Evolutionary conservation across 2,797 vertebrate genomes (phyloP).

Genomic region (Karalla daura): DNA sequence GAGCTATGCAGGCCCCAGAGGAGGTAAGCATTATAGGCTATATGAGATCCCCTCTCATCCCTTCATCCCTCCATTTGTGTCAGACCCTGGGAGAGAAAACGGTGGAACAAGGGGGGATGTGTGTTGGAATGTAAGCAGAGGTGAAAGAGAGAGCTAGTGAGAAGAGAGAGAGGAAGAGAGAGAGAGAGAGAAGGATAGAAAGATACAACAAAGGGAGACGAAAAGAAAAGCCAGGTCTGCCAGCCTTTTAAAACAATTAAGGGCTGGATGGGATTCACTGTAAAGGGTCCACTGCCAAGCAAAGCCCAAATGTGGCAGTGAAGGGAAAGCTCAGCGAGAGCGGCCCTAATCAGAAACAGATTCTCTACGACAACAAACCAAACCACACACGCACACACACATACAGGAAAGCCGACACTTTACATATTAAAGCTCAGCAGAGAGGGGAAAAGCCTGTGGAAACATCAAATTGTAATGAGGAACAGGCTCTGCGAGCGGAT

Average conservation of each 20-base stretch:
- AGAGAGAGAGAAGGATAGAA: conserved; percentile 18
- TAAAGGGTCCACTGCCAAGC: conserved; percentile 57
- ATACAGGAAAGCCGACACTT: conserved; percentile 74
- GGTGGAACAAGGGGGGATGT: conserved; percentile 59
- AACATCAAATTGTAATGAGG: conserved; percentile 79
- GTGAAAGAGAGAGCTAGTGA: conserved; percentile 29
- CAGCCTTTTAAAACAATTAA: conserved; percentile 77
- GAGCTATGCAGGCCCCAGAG: conserved; percentile 74
- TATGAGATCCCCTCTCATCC: conserved; percentile 78
- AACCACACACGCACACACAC: conserved; percentile 69
- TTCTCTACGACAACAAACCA: conserved; percentile 75
- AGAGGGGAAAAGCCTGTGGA: conserved; percentile 64
- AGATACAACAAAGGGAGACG: conserved; percentile 29
- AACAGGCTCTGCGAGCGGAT: conserved; percentile 59
- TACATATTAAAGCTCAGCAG: conserved; percentile 75
- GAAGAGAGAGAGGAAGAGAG: conserved; percentile 2
- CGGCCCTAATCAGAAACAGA: conserved; percentile 79
- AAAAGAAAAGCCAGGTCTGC: conserved; percentile 54
- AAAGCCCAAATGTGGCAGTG: conserved; percentile 61
- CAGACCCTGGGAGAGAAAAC: conserved; percentile 71
- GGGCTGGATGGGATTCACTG: conserved; percentile 66
- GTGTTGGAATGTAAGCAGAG: conserved; percentile 48
- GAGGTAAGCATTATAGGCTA: conserved; percentile 74
- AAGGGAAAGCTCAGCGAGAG: conserved; percentile 68
- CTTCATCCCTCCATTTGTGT: conserved; percentile 75